Evolutionary conservation across 2,888 invertebrate genomes (phyloP).

Genomic region (Encarsia formosa): DNA sequence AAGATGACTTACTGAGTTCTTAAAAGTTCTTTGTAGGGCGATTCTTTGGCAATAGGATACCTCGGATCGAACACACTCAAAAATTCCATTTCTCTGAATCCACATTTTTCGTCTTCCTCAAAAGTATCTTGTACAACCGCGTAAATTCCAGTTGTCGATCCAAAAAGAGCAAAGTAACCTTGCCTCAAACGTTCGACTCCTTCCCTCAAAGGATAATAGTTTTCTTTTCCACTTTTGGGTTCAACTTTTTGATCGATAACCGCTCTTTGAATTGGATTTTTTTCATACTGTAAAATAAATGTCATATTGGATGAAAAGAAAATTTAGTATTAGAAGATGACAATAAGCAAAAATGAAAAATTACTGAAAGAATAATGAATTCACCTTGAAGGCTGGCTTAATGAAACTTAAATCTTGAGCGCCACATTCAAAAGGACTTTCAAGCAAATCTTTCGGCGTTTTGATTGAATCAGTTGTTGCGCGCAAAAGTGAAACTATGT

Average conservation of each 20-base stretch:
- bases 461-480: conserved; percentile 67
- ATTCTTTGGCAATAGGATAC: conserved; percentile 41
- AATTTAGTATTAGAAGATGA: no score
- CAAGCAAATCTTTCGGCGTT: conserved; percentile 61
- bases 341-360: no score
- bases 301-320: background rate
- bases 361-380: background rate
- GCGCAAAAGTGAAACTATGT: conserved; percentile 70
- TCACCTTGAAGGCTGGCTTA: conserved; percentile 64
- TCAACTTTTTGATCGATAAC: conserved; percentile 65
- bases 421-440: conserved; percentile 64
- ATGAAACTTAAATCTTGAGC: conserved; percentile 69
- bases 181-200: conserved; percentile 60
- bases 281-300: conserved; percentile 3
- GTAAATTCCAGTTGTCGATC: conserved; percentile 64
- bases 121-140: conserved; percentile 65
- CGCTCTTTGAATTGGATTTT: conserved; percentile 60
- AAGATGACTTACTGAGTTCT: conserved; percentile 34
- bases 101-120: conserved; percentile 68
- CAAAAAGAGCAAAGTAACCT: conserved; percentile 66
- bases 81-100: conserved; percentile 56
- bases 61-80: conserved; percentile 52
- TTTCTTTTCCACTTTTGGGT: conserved; percentile 57
- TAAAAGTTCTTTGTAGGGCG: conserved; percentile 51
- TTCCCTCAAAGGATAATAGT: conserved; percentile 60